Percentiles rank a stretch among this genome's conserved stretches.
Evolutionary conservation across 2,797 vertebrate species (phyloP).

Genomic region (Gallinago solitaria): DNA sequence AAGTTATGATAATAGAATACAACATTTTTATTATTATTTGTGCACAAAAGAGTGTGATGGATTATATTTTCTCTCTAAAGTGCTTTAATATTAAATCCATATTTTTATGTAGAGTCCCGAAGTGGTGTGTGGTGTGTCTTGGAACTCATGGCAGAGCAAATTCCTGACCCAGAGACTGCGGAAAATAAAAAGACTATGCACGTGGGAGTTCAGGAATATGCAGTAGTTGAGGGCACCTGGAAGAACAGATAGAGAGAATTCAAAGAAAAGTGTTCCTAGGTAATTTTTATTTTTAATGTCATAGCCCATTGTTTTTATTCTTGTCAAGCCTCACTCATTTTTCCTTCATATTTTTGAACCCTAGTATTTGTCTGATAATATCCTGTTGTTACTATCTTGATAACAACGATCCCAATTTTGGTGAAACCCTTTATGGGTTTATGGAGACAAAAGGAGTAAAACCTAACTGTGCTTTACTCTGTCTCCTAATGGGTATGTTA

Average conservation of each 20-base stretch:
- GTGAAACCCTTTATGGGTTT: background rate
- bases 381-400: background rate
- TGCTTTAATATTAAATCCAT: background rate
- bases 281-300: background rate
- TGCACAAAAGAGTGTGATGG: background rate
- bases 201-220: background rate
- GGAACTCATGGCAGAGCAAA: background rate
- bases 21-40: background rate
- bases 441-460: background rate
- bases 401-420: background rate
- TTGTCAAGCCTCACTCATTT: background rate
- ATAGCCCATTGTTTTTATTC: background rate
- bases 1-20: background rate
- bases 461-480: background rate
- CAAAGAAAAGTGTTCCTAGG: background rate
- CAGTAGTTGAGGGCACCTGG: background rate
- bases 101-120: background rate
- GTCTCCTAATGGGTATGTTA: background rate
- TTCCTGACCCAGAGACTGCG: background rate
- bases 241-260: background rate
- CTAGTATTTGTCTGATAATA: background rate
- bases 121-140: background rate
- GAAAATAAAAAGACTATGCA: background rate
- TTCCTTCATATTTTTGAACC: background rate
- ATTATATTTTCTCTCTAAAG: background rate